These are phyloP conservation scores for Lasius fuliginosus DNA, from an alignment of 2,888 invertebrate genomes.

Conservation along the genomic window DNA sequence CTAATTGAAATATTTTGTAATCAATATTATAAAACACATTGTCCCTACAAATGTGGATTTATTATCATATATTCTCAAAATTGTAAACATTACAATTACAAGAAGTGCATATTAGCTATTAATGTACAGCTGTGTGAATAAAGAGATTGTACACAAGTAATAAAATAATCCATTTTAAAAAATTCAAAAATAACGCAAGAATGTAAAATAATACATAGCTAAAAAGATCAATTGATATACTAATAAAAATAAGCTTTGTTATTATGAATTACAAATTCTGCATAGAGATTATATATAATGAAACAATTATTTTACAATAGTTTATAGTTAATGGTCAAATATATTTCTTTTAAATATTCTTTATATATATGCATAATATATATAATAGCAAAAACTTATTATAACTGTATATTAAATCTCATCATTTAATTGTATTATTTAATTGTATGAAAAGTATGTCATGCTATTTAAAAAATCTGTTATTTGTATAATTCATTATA, in stretches of 20 bases:
- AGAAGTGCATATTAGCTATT: not conserved
- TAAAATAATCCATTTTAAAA: not conserved
- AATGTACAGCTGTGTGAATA: not conserved
- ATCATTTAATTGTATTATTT: no score
- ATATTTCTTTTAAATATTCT: not conserved
- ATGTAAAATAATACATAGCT: not conserved
- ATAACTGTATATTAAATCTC: no score
- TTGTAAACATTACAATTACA: not conserved
- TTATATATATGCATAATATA: not conserved
- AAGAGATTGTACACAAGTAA: conserved; percentile 1
- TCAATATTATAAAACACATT: conserved; percentile 63
- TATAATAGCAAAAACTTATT: no score
- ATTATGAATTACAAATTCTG: not conserved
- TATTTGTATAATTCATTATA: no score
- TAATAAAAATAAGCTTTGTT: not conserved
- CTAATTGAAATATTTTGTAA: conserved; percentile 53
- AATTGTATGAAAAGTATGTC: no score
- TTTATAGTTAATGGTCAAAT: not conserved
- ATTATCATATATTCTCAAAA: not conserved
- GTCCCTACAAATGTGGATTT: not conserved
- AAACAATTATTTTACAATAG: not conserved
- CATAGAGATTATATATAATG: not conserved
- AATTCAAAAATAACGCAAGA: not conserved
- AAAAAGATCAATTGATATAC: not conserved
- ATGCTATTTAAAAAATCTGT: no score